phyloP scores from a whole-genome alignment of 2,113 vertebrate genomes.

The Channa argus region DNA sequence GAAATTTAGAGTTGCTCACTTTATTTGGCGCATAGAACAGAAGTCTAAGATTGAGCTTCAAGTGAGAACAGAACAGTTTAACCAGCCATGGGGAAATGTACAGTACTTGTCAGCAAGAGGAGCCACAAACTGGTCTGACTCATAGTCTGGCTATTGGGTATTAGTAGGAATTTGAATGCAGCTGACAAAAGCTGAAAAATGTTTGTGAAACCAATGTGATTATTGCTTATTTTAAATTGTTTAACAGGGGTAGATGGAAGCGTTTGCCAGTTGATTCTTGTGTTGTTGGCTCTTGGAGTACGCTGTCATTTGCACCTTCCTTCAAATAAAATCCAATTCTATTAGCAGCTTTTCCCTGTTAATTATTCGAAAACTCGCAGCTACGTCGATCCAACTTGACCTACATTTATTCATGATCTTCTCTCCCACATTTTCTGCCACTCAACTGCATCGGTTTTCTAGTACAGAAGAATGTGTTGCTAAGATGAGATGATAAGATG shows the following conservation, averaged over 20 bases:
- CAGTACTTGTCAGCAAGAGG: background rate
- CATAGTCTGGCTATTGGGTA: slow-evolving; percentile 25
- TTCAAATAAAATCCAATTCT: background rate
- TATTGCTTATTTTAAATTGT: background rate
- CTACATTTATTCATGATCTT: background rate
- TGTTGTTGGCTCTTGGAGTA: background rate
- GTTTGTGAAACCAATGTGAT: background rate
- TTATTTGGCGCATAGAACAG: background rate
- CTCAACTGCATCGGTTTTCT: background rate
- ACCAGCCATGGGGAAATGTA: slow-evolving; percentile 2
- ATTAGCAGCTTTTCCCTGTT: background rate
- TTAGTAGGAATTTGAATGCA: background rate
- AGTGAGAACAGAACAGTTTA: background rate
- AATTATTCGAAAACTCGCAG: slow-evolving; percentile 2
- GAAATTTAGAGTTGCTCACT: no score
- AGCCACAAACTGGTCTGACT: slow-evolving; percentile 31
- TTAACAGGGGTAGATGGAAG: background rate
- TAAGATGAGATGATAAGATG: background rate
- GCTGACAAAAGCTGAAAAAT: background rate
- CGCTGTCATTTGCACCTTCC: background rate
- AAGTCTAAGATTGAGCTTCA: background rate
- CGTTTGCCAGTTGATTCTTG: background rate
- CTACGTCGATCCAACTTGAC: background rate
- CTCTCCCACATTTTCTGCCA: background rate
- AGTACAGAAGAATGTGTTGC: background rate